A percentile compares a stretch with the other conserved stretches of the same genome.
Conservation (phyloP, 2,797 vertebrate genomes). For the Acanthiza pusilla region DNA sequence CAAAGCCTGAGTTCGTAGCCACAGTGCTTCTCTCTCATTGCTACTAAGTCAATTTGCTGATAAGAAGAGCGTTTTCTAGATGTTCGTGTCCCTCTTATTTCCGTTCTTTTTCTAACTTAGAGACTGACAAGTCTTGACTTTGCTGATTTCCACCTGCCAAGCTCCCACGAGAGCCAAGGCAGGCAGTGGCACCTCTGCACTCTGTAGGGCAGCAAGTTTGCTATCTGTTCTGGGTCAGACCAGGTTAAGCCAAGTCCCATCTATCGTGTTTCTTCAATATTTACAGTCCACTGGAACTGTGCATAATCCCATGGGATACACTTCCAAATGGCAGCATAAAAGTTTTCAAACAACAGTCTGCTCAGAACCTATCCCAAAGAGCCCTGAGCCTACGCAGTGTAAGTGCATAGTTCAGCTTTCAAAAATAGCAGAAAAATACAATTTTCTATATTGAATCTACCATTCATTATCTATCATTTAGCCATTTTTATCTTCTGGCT, state of each 20-base stretch:
- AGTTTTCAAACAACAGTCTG: not conserved
- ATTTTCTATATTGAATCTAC: not conserved
- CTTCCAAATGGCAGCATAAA: not conserved
- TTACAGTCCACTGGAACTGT: not conserved
- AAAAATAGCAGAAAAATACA: not conserved
- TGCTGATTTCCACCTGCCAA: not conserved
- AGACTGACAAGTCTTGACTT: not conserved
- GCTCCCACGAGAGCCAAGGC: not conserved
- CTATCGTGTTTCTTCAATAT: not conserved
- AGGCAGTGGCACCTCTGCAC: not conserved
- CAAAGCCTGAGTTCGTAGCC: not conserved
- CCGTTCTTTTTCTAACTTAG: not conserved
- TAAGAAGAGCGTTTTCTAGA: not conserved
- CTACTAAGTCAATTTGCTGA: not conserved
- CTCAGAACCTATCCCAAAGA: not conserved
- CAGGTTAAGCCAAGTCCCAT: not conserved
- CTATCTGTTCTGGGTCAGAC: not conserved
- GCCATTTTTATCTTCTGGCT: not conserved
- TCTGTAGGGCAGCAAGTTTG: not conserved
- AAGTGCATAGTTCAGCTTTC: not conserved
- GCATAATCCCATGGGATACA: not conserved
- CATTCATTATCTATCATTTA: not conserved
- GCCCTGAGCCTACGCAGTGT: rapidly evolving
- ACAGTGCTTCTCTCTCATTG: not conserved
- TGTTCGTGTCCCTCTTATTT: not conserved